phyloP scores from a whole-genome alignment of 2,113 vertebrate genomes.

The Genyomyrus donnyi region DNA sequence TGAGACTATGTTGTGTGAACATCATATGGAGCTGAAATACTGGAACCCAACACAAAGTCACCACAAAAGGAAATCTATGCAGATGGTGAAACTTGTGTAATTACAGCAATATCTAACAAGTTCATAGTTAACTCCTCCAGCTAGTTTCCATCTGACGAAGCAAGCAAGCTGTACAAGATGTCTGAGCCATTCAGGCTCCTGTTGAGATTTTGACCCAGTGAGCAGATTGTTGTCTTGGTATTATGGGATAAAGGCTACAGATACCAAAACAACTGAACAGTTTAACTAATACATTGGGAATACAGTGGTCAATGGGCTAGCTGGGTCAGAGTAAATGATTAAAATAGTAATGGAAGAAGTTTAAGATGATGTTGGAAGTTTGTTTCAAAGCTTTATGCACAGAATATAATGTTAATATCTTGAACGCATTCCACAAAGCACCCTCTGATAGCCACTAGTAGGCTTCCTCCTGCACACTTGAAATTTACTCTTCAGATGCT shows the following conservation, averaged over 20 bases:
- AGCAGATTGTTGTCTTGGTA: neutral
- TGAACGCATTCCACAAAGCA: neutral
- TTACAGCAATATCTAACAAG: neutral
- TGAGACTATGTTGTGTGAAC: neutral
- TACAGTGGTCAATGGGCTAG: neutral
- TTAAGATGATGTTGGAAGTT: neutral
- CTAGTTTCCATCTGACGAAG: neutral
- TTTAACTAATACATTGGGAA: neutral
- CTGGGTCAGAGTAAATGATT: neutral
- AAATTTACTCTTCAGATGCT: neutral
- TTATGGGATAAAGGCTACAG: neutral
- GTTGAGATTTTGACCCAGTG: neutral
- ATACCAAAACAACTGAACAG: neutral
- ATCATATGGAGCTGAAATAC: neutral
- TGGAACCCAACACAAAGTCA: neutral
- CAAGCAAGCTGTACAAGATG: neutral
- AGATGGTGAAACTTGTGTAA: neutral
- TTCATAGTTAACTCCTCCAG: neutral
- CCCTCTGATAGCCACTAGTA: neutral
- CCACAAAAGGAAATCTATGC: neutral
- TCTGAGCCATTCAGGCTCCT: neutral
- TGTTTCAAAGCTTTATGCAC: neutral
- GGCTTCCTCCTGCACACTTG: neutral
- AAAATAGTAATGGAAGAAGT: neutral
- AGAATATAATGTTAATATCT: neutral